A percentile compares a stretch with the other conserved stretches of the same genome.
Conservation (phyloP, 1,140 invertebrate species). For the Coenobita brevimanus region DNA sequence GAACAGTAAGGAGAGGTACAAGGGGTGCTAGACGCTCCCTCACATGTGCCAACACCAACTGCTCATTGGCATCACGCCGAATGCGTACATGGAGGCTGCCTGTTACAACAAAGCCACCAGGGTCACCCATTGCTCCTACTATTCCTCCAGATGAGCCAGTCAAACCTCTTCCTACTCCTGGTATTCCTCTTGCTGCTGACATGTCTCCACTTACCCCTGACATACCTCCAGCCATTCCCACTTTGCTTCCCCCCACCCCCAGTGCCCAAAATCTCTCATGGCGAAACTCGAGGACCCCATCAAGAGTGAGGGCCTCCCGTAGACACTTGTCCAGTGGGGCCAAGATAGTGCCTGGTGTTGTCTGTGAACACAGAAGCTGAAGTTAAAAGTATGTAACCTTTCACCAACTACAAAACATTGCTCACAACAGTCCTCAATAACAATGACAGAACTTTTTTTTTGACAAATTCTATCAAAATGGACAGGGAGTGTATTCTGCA, state of each 20-base stretch:
- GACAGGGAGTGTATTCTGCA: no score
- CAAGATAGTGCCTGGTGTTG: conserved; percentile 78
- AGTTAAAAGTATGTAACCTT: no score
- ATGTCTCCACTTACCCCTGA: neutral
- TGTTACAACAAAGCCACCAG: conserved; percentile 74
- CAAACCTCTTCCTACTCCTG: no score
- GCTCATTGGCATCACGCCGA: conserved; percentile 80
- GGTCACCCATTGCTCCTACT: neutral
- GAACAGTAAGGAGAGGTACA: conserved; percentile 78
- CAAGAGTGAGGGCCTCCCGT: conserved; percentile 80
- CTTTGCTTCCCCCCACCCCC: neutral
- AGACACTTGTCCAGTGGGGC: conserved; percentile 79
- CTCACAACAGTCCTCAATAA: no score
- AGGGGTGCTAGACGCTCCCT: conserved; percentile 78
- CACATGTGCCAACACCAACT: conserved; percentile 79
- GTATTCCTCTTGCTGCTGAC: no score
- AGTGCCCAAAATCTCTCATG: conserved; percentile 84
- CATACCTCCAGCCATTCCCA: neutral
- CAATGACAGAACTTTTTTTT: no score
- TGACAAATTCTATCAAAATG: no score
- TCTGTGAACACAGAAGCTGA: conserved; percentile 73
- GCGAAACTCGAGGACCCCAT: conserved; percentile 82
- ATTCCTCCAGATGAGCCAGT: neutral
- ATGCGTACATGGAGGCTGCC: conserved; percentile 80
- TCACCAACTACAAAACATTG: no score